phyloP scores from a whole-genome alignment of 2,797 vertebrate species.

The Sebastes oblongus region DNA sequence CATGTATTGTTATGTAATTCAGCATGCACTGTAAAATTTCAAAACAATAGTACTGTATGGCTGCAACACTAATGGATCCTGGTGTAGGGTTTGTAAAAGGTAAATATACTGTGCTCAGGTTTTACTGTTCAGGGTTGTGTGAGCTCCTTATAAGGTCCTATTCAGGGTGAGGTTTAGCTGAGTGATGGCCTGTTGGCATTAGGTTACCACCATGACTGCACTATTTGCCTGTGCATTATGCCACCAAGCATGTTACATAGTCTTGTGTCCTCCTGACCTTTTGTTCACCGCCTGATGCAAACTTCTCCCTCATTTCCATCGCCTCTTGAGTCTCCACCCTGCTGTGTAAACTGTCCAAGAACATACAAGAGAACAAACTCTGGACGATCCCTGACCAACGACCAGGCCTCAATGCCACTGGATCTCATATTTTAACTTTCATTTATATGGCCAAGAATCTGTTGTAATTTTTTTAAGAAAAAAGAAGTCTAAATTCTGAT shows the following conservation, averaged over 20 bases:
- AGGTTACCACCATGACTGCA: conserved; percentile 24
- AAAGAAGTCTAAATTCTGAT: too few relatives aligned
- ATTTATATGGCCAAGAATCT: not conserved
- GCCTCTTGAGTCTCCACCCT: conserved; percentile 29
- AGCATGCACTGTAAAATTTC: not conserved
- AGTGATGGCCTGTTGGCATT: conserved; percentile 18
- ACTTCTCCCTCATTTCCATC: conserved; percentile 64
- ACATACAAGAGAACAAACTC: not conserved
- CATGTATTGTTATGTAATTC: not conserved
- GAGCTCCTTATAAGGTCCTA: conserved; percentile 14
- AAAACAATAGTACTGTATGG: not conserved
- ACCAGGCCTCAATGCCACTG: not conserved
- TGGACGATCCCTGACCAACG: not conserved
- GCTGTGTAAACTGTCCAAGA: conserved; percentile 45
- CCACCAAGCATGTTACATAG: conserved; percentile 48
- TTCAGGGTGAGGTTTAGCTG: conserved; percentile 25
- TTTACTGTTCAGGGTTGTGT: not conserved
- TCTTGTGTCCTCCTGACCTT: conserved; percentile 47
- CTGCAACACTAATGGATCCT: not conserved
- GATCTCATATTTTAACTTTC: not conserved
- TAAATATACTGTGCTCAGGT: not conserved
- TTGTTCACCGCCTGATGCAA: conserved; percentile 67
- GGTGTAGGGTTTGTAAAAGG: not conserved
- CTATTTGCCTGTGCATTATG: conserved; percentile 60
- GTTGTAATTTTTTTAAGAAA: not conserved